These are phyloP conservation scores for Varroa destructor DNA, from an alignment of 1,140 invertebrate genomes.

Conservation along the genomic window DNA sequence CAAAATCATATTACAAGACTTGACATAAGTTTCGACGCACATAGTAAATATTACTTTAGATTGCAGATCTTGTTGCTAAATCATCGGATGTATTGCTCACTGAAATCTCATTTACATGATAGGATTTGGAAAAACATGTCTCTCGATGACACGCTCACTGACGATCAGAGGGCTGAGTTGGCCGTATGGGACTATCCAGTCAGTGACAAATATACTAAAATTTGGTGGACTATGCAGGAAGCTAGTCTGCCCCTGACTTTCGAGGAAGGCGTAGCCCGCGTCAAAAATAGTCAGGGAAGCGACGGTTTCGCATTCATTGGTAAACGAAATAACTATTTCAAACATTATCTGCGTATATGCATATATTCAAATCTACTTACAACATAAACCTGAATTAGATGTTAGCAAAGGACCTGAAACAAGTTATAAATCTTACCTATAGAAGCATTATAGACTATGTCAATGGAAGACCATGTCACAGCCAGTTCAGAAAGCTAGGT, in stretches of 20 bases:
- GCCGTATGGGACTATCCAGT: slow-evolving; percentile 98
- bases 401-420: too few species aligned
- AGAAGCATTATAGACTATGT: too few species aligned
- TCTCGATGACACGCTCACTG: slow-evolving; percentile 73
- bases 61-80: too few species aligned
- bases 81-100: too few species aligned
- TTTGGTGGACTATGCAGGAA: slow-evolving; percentile 93
- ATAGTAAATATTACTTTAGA: too few species aligned
- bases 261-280: slow-evolving; percentile 62
- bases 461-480: too few species aligned
- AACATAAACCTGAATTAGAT: too few species aligned
- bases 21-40: too few species aligned
- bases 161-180: slow-evolving; percentile 74
- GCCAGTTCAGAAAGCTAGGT: too few species aligned
- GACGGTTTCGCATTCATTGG: slow-evolving; percentile 85
- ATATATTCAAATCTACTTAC: too few species aligned
- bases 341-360: background rate
- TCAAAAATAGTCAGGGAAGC: slow-evolving; percentile 42
- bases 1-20: too few species aligned
- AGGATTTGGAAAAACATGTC: slow-evolving; percentile 98
- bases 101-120: slow-evolving; percentile 10
- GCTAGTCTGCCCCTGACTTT: slow-evolving; percentile 59
- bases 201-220: slow-evolving; percentile 94
- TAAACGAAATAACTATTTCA: slow-evolving; percentile 35
- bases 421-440: too few species aligned